Evolutionary conservation across 1,140 invertebrate species (phyloP), one percentile per base, ranked within the genome.

Genomic region (Heliconius eleuchia): DNA sequence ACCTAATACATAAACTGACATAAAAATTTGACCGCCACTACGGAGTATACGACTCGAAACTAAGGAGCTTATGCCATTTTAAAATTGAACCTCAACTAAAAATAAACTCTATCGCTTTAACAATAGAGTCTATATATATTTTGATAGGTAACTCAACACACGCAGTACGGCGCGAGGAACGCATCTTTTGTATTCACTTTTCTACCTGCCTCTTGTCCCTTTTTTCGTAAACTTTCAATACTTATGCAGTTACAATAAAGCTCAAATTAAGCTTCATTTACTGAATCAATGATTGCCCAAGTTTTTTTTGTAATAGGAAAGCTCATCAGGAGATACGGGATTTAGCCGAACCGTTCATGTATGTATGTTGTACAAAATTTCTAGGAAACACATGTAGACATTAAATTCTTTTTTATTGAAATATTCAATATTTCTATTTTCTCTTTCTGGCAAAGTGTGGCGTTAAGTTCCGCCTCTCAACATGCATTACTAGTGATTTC

Each of bases 11-110:
- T 79, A 80, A 77, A 81, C 82, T 85, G 80, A 82, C 86, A 90
- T 91, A 91, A 91, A 91, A 91, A 87, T 91, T 92, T 93, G 91
- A 91, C 90, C 89, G 88, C 85, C 90, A 86, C 88, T 86, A 87
- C 87, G 60, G 30, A 66, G 60, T 66, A 66, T 66, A 66, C 27
- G 27, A 87, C 85, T 85, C 82, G 82, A 84, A 84, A 81, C 60
- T 66, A 66, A 66, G 60, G 60, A 66, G 16, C 37, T 34, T 74
- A 55, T 71, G 42, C 57, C 7, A 2, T 23, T 70, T 13, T 42
- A 39, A 74, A 76, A 79, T 50, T 74, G 19, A 82, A 81, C 80
- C 34, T 42, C 77, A 75, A 73, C 46, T 18, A 9, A 88, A 82
- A 70, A 66, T 80, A 13, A 73, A 82, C 82, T 80, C 52, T 87